A percentile compares a stretch with the other conserved stretches of the same genome.
Conservation (phyloP, 1,140 invertebrate genomes). For the Sminthurinus signatus region DNA sequence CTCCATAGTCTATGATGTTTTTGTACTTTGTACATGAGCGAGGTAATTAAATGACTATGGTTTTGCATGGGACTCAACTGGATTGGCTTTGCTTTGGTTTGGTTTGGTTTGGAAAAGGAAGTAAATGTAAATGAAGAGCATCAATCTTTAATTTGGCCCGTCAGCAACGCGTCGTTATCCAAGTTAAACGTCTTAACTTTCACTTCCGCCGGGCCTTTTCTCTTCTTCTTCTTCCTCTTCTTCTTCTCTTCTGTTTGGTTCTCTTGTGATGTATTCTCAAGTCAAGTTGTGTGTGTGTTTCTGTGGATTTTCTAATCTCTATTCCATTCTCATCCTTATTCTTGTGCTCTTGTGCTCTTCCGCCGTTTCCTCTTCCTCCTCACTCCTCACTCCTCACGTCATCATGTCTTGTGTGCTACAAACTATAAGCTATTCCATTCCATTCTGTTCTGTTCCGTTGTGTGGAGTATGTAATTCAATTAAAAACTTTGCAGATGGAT, state of each 20-base stretch:
- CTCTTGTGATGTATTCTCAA: not conserved
- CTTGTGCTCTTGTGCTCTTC: not conserved
- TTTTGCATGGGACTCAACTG: slow-evolving; percentile 13
- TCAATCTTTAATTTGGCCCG: too few species aligned
- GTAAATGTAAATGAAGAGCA: too few species aligned
- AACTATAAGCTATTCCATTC: too few species aligned
- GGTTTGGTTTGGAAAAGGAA: too few species aligned
- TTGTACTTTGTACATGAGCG: too few species aligned
- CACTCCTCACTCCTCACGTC: too few species aligned
- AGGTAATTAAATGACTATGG: slow-evolving; percentile 22
- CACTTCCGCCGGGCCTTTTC: not conserved
- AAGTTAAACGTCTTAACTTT: not conserved
- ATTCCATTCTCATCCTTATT: not conserved
- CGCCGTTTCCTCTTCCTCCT: not conserved
- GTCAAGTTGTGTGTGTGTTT: too few species aligned
- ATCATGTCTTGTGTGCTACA: too few species aligned
- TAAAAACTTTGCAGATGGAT: slow-evolving; percentile 1
- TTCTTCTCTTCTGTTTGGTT: not conserved
- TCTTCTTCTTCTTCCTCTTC: not conserved
- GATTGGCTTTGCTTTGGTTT: too few species aligned
- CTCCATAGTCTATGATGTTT: too few species aligned
- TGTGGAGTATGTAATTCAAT: not conserved
- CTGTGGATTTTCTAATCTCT: not conserved
- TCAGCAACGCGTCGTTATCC: too few species aligned
- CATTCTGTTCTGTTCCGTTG: too few species aligned